These are phyloP conservation scores for Coracias cyanogaster DNA, from an alignment of 2,797 vertebrate species.

Conservation along the genomic window DNA sequence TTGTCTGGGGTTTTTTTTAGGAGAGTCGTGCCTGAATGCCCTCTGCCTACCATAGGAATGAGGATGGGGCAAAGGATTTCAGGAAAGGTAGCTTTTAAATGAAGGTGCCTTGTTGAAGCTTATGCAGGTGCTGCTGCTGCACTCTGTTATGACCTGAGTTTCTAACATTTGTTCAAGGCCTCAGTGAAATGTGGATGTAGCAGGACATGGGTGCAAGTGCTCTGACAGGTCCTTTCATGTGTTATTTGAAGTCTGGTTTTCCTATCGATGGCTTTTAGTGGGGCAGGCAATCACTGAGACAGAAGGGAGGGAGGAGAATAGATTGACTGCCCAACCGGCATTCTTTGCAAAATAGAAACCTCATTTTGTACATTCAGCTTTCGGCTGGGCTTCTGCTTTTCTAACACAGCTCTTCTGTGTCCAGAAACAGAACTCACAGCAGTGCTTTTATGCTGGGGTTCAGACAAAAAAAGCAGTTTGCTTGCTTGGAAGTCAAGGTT, in stretches of 20 bases:
- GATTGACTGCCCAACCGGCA: fast-evolving
- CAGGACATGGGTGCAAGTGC: background rate
- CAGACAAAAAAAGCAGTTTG: too few relatives aligned
- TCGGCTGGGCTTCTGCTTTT: background rate
- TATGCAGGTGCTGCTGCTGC: background rate
- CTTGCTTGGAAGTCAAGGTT: background rate
- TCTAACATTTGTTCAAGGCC: background rate
- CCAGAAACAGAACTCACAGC: background rate
- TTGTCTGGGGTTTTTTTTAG: background rate
- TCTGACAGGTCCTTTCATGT: background rate
- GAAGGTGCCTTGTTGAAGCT: background rate
- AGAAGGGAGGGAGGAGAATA: background rate
- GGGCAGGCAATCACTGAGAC: background rate
- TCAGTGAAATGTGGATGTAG: background rate
- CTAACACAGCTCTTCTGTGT: background rate
- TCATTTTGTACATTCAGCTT: background rate
- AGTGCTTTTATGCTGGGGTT: too few relatives aligned
- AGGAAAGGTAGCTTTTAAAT: background rate
- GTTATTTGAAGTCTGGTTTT: background rate
- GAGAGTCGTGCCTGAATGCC: background rate
- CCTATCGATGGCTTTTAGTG: background rate
- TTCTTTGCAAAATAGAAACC: background rate
- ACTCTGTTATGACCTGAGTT: background rate
- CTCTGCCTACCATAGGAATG: background rate
- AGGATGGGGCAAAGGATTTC: background rate